Conservation (phyloP, 2,888 invertebrate species). For the Caenorhabditis macrosperma region DNA sequence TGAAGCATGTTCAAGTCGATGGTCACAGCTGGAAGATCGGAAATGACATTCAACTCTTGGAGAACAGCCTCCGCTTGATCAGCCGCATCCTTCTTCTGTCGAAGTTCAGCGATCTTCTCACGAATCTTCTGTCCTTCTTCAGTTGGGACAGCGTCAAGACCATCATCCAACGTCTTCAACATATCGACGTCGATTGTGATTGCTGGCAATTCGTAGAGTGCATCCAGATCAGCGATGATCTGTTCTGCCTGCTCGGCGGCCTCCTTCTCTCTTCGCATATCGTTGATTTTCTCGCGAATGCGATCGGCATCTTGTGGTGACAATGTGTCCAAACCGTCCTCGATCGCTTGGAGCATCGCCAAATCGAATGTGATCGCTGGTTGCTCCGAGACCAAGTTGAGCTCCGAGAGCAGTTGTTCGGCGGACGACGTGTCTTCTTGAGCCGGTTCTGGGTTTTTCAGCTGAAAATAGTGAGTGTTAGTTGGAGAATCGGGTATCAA, state of each 20-base stretch:
- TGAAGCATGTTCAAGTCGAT: conserved; percentile 42
- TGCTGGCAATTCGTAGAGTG: background rate
- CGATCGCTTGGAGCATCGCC: conserved; percentile 23
- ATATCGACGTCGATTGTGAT: conserved; percentile 19
- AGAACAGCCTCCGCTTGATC: conserved; percentile 17
- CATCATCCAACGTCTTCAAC: background rate
- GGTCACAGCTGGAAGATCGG: conserved; percentile 28
- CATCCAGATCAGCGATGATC: conserved; percentile 17
- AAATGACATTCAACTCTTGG: conserved; percentile 28
- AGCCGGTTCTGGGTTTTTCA: conserved; percentile 19
- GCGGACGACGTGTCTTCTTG: conserved; percentile 2
- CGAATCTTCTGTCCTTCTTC: conserved; percentile 21
- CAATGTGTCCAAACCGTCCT: conserved; percentile 3
- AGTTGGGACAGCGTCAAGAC: conserved; percentile 2
- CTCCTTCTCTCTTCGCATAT: conserved; percentile 23
- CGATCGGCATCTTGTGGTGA: conserved; percentile 16
- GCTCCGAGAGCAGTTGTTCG: conserved; percentile 20
- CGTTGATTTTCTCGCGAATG: conserved; percentile 24
- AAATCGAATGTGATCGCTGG: conserved; percentile 31
- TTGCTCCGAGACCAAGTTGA: conserved; percentile 17
- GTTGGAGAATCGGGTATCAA: background rate
- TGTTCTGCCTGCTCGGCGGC: conserved; percentile 13
- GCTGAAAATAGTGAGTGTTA: background rate
- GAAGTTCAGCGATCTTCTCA: conserved; percentile 8
- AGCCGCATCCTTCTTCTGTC: background rate